A percentile compares a stretch with the other conserved stretches of the same genome.
Evolutionary conservation across 2,797 vertebrate genomes (phyloP).

Genomic region (Sarcophilus harrisii): DNA sequence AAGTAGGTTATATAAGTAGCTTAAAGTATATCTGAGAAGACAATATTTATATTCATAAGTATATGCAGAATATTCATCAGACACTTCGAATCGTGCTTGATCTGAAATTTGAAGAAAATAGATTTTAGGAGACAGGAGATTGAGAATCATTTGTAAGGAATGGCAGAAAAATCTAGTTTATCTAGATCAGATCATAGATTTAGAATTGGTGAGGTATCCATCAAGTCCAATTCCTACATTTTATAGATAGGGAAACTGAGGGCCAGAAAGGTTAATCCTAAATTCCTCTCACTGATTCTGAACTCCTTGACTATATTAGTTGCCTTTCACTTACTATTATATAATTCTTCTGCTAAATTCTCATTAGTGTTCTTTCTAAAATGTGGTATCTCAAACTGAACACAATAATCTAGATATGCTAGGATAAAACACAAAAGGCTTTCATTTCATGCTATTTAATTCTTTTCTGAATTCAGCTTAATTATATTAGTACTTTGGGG

Average conservation of each 20-base stretch:
- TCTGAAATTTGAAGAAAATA: neutral
- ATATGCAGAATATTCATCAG: neutral
- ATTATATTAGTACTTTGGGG: neutral
- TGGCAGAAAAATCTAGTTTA: neutral
- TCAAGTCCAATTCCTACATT: neutral
- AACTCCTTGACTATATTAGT: neutral
- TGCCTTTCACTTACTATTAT: neutral
- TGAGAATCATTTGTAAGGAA: neutral
- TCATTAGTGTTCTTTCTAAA: neutral
- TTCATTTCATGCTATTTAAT: neutral
- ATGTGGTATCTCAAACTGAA: neutral
- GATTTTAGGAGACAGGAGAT: neutral
- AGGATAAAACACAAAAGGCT: neutral
- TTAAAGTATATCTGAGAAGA: neutral
- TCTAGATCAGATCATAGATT: neutral
- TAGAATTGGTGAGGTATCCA: neutral
- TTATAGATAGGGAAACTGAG: neutral
- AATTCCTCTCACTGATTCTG: neutral
- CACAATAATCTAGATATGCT: neutral
- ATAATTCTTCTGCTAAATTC: neutral
- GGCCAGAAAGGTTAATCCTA: neutral
- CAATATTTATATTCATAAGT: too few relatives aligned
- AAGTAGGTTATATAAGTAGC: neutral
- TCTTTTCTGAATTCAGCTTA: neutral
- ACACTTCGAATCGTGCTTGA: neutral